These are phyloP conservation scores for Ophiothrix spiculata DNA, from an alignment of 35 echinoderm and acorn worm genomes.

Conservation along the genomic window DNA sequence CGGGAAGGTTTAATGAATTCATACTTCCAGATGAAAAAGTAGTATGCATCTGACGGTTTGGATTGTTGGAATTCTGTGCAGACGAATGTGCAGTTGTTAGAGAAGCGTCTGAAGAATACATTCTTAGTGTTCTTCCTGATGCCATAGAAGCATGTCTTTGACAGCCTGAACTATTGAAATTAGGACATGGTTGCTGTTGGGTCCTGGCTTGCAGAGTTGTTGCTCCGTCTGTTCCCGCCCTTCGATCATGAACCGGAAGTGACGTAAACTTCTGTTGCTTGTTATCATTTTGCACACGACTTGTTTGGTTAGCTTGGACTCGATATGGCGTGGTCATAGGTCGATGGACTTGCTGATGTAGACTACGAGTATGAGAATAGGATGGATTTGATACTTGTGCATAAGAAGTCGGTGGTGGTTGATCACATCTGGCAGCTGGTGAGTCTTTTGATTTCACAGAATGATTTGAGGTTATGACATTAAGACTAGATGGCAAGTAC, in stretches of 20 bases:
- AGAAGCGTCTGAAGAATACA: no score
- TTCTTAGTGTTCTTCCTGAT: no score
- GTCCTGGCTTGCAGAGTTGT: no score
- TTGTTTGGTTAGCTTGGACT: neutral
- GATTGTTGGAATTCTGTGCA: no score
- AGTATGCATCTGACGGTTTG: no score
- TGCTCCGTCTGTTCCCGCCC: no score
- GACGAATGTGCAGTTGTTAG: no score
- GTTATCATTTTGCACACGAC: neutral
- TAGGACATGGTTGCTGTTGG: no score
- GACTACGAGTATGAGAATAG: neutral
- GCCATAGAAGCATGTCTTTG: no score
- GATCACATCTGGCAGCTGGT: neutral
- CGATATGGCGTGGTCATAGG: neutral
- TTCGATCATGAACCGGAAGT: neutral
- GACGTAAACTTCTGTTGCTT: neutral
- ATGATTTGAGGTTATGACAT: neutral
- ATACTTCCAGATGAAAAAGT: no score
- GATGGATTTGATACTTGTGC: neutral
- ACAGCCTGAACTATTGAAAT: no score
- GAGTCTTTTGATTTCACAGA: neutral
- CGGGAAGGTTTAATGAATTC: no score
- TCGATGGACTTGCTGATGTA: neutral
- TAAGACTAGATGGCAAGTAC: neutral
- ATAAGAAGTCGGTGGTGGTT: neutral